Conservation (phyloP, 1,140 invertebrate genomes). For the Sycophila sp. region DNA sequence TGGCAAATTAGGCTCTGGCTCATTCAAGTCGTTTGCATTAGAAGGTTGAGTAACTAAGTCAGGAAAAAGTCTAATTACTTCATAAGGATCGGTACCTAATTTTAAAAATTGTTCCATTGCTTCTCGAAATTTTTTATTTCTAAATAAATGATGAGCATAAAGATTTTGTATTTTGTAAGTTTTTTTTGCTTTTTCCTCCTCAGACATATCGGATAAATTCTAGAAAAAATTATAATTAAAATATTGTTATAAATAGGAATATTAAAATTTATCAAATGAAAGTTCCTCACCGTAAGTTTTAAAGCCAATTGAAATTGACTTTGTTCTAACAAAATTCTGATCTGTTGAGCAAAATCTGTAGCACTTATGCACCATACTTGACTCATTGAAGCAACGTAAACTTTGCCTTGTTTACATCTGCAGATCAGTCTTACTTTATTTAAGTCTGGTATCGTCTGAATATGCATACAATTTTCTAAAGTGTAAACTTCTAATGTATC, state of each 20-base stretch:
- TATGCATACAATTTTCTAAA: conserved; percentile 74
- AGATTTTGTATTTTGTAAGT: conserved; percentile 89
- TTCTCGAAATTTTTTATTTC: conserved; percentile 85
- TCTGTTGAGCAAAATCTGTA: conserved; percentile 83
- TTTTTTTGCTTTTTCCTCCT: conserved; percentile 82
- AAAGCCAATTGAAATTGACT: conserved; percentile 96
- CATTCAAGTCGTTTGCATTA: conserved; percentile 67
- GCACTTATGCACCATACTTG: conserved; percentile 87
- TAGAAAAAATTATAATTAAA: conserved; percentile 63
- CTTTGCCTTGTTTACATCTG: conserved; percentile 77
- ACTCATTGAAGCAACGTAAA: conserved; percentile 87
- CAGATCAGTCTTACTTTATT: conserved; percentile 79
- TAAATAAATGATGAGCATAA: conserved; percentile 91
- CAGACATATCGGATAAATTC: conserved; percentile 85
- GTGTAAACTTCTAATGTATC: conserved; percentile 86
- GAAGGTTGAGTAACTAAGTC: conserved; percentile 80
- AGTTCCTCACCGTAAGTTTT: conserved; percentile 79
- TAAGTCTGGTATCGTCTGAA: conserved; percentile 64
- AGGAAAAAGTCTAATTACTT: conserved; percentile 94
- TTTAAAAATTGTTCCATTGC: conserved; percentile 92
- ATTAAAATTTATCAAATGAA: neutral
- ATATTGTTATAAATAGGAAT: neutral
- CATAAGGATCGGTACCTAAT: conserved; percentile 89
- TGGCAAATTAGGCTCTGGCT: conserved; percentile 61
- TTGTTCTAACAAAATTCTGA: conserved; percentile 81